Conservation (phyloP, 2,888 invertebrate species). For the Strigamia transsilvanica region DNA sequence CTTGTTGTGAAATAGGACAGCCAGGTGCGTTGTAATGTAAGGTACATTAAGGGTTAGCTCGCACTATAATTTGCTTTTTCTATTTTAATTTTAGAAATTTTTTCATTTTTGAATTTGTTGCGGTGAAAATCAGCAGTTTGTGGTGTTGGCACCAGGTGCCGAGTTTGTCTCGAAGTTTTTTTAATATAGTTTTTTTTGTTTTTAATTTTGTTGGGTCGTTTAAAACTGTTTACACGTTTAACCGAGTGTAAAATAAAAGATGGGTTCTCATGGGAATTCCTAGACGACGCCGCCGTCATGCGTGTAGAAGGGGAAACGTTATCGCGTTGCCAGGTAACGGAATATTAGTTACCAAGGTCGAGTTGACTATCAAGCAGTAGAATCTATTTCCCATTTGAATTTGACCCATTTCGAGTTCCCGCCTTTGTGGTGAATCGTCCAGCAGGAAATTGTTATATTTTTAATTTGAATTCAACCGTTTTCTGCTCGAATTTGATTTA, state of each 20-base stretch:
- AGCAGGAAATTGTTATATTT: neutral
- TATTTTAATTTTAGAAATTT: neutral
- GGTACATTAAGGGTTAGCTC: neutral
- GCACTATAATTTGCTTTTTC: neutral
- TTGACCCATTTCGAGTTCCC: neutral
- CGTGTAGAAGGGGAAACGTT: neutral
- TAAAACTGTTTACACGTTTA: neutral
- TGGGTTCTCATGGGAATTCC: constrained; percentile 10
- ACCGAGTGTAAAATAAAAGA: constrained; percentile 31
- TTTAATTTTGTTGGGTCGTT: neutral
- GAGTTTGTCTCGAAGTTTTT: no score
- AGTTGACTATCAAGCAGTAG: neutral
- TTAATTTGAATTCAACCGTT: no score
- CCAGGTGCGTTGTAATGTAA: neutral
- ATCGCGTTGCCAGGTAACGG: neutral
- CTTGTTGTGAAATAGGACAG: neutral
- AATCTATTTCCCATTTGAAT: neutral
- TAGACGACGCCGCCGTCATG: neutral
- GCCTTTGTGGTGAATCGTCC: neutral
- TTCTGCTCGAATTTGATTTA: neutral
- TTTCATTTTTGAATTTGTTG: neutral
- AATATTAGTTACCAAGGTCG: neutral
- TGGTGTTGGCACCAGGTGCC: no score
- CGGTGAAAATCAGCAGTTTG: no score
- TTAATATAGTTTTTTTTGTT: no score